Percentiles rank a stretch among this genome's conserved stretches.
phyloP scores from a whole-genome alignment of 2,797 vertebrate genomes.

The Squalus acanthias region DNA sequence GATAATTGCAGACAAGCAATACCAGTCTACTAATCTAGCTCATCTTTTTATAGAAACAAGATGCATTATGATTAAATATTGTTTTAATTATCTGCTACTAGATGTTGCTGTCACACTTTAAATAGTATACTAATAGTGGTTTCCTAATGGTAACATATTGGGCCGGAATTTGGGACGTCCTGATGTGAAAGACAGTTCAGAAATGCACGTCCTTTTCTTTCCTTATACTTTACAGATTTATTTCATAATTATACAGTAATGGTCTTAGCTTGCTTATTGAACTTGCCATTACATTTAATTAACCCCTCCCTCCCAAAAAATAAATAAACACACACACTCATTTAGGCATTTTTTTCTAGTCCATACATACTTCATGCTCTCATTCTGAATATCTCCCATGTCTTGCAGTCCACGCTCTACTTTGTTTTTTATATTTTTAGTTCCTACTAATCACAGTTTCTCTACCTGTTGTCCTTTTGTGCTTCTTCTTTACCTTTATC shows the following conservation, averaged over 20 bases:
- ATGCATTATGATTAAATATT: not conserved
- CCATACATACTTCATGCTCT: not conserved
- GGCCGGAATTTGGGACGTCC: not conserved
- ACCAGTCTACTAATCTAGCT: not conserved
- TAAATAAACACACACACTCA: not conserved
- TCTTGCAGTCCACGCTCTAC: not conserved
- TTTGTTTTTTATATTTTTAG: not conserved
- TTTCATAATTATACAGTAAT: too few species aligned
- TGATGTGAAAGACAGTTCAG: not conserved
- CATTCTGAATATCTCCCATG: not conserved
- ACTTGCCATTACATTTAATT: not conserved
- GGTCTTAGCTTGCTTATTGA: not conserved
- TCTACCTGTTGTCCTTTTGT: not conserved
- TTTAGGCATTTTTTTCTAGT: not conserved
- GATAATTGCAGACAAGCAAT: not conserved
- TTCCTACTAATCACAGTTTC: not conserved
- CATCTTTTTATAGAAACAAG: not conserved
- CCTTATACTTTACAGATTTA: not conserved
- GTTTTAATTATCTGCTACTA: not conserved
- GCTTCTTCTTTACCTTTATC: not conserved
- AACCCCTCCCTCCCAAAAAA: not conserved
- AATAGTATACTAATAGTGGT: not conserved
- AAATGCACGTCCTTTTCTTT: not conserved
- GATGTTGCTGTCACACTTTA: slow-evolving; percentile 3
- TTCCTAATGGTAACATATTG: not conserved